Evolutionary conservation across 2,888 invertebrate species (phyloP), one percentile per base, ranked within the genome.

Genomic region (Pheosia gnoma): DNA sequence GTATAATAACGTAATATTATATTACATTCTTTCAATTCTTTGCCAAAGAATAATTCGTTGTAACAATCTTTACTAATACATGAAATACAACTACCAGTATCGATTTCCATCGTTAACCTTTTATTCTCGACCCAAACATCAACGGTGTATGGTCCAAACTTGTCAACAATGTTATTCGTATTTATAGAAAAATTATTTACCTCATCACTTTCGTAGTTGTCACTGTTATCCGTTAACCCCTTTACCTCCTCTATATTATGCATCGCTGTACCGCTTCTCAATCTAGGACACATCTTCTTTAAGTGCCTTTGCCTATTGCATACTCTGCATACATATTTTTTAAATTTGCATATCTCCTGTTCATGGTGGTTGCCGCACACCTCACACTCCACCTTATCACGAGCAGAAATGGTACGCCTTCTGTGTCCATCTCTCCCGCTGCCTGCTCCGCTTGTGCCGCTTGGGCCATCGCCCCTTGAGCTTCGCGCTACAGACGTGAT

Each of bases 291-390:
- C 53, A 68, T 54, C 7, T 68, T 61, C 10, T 63, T 63, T 36
- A 71, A 37, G 57, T 68, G 68, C 3, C 68, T 68, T 0, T 43
- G 25, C 5, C 25, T 37, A 11, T 63, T 63, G 45, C 66, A 71
- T 9, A 53, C 56, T 11, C 66, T 61, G 59, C 70, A 68, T 13
- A 62, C 61, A 47, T 63, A 66, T 25, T 56, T 53, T 3, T 61
- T 61, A 39, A 62, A 63, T 8, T 59, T 57, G 39, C 68, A 67
- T 4, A 45, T 56, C 4, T 39, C 39, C 4, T 43, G 45, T 9
- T 56, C 36, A 49, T 68, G 65, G 11, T 25, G 39, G 4, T 37
- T 47, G 1, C 63, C 61, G 51, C 62, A 65, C 5, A 56, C 60
- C 13, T 39, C 11, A 13, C 64, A 64, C 13, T 57, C 25, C 13